phyloP scores from a whole-genome alignment of 2,888 invertebrate genomes.

The Antheraea assamensis region DNA sequence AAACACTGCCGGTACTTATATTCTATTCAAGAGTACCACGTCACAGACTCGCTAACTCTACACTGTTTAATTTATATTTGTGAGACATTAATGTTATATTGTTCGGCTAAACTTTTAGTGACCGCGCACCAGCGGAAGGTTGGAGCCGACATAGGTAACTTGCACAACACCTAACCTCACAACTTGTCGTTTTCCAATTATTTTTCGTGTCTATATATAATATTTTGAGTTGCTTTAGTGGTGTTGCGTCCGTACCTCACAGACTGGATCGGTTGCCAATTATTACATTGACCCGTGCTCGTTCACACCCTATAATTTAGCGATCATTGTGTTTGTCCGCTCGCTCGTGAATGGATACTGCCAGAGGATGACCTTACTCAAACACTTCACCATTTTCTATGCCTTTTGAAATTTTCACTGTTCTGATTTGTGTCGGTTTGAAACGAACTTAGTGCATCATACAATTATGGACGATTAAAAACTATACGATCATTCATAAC shows the following conservation, averaged over 20 bases:
- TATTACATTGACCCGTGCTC: slow-evolving; percentile 79
- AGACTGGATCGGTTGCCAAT: slow-evolving; percentile 81
- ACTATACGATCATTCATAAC: slow-evolving; percentile 36
- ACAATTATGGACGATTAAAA: slow-evolving; percentile 50
- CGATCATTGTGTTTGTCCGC: slow-evolving; percentile 81
- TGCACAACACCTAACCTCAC: slow-evolving; percentile 82
- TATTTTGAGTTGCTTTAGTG: slow-evolving; percentile 82
- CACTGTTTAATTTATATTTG: slow-evolving; percentile 64
- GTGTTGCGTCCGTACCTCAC: slow-evolving; percentile 82
- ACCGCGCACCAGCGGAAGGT: slow-evolving; percentile 87
- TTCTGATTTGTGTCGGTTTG: slow-evolving; percentile 65
- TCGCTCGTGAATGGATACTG: slow-evolving; percentile 75
- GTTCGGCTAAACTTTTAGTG: slow-evolving; percentile 84
- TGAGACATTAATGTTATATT: slow-evolving; percentile 77
- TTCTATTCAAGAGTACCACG: slow-evolving; percentile 44
- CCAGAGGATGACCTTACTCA: slow-evolving; percentile 74
- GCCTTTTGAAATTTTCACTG: slow-evolving; percentile 72
- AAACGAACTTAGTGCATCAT: slow-evolving; percentile 78
- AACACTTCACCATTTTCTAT: slow-evolving; percentile 73
- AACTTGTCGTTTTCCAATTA: slow-evolving; percentile 79
- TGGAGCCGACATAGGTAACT: slow-evolving; percentile 87
- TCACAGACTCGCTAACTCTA: slow-evolving; percentile 66
- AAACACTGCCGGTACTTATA: slow-evolving; percentile 56
- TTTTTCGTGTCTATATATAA: slow-evolving; percentile 80
- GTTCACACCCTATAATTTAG: slow-evolving; percentile 76